These are phyloP conservation scores for Stramonita haemastoma DNA, from an alignment of 2,888 invertebrate genomes.

Conservation along the genomic window DNA sequence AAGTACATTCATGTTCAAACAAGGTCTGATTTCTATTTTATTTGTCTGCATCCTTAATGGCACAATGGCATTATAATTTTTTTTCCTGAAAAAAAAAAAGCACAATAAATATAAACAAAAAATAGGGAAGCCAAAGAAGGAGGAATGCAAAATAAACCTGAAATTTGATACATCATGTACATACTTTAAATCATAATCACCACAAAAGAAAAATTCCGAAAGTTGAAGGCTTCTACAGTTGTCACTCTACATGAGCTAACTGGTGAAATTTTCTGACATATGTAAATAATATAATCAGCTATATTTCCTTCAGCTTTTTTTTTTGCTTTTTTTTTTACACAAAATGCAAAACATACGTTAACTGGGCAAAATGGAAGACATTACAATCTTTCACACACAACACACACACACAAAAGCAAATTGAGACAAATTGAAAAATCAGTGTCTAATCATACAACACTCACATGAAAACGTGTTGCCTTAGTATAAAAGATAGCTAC, in stretches of 20 bases:
- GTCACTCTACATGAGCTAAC: neutral
- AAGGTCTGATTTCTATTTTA: slow-evolving; percentile 32
- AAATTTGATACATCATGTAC: neutral
- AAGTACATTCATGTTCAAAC: neutral
- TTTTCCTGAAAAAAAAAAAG: neutral
- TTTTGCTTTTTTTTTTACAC: neutral
- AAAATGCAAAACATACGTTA: neutral
- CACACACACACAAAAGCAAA: no score
- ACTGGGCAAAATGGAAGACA: neutral
- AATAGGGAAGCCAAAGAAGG: neutral
- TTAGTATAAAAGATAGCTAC: no score
- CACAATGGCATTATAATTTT: slow-evolving; percentile 39
- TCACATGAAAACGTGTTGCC: no score
- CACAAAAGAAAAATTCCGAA: neutral
- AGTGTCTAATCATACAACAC: no score
- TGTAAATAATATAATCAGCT: neutral
- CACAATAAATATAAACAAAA: neutral
- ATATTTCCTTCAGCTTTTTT: neutral
- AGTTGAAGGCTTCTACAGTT: no score
- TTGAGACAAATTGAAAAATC: no score
- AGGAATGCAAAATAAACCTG: neutral
- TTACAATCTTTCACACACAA: no score
- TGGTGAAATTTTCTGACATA: neutral
- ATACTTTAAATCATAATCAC: neutral
- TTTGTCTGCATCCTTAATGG: slow-evolving; percentile 42